Base-by-base conservation (phyloP, 2,888 invertebrate species). In the Drosophila putrida region DNA sequence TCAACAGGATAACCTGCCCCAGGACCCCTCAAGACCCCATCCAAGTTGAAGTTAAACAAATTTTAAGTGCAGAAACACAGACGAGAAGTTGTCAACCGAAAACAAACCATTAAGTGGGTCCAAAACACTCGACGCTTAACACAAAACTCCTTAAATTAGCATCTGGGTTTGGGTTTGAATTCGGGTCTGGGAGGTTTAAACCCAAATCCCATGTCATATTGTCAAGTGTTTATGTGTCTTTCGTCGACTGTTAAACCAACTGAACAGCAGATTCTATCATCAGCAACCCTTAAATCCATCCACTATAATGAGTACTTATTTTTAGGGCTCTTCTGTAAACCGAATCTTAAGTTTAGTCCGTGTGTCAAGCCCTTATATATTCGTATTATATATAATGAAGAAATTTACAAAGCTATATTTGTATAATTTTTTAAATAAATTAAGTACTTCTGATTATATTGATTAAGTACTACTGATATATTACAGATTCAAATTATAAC, bases 41-140 rank as follows among this genome's bases (percentile, higher is more conserved):
- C 20, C 20, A n/a, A n/a, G n/a, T n/a, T n/a, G n/a, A 88, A 73
- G 78, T 64, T 71, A 71, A 80, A 78, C 86, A 86, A 88, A 57
- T 72, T 80, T 51, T 62, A 86, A 88, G 80, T 88, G 76, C 70
- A 15, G 15, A 39, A 4, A 1, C 36, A 57, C 73, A 71, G 83
- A 73, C 75, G 71, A 74, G 69, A 86, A 77, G 78, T 79, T 89
- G 88, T 87, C 89, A 90, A 87, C 87, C 90, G 79, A 89, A 87
- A 90, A 87, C 87, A 87, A 89, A 82, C 87, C 87, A 89, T 90
- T 89, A 87, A 87, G 85, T 81, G 89, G 73, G 75, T 77, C 72
- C 89, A 84, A 83, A 87, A 71, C 84, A 84, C 78, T 78, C 70
- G 63, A 51, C 64, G 61, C 67, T 59, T 50, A 47, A 46, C 44